phyloP scores from a whole-genome alignment of 2,888 invertebrate genomes.

The Acholoe squamosa region DNA sequence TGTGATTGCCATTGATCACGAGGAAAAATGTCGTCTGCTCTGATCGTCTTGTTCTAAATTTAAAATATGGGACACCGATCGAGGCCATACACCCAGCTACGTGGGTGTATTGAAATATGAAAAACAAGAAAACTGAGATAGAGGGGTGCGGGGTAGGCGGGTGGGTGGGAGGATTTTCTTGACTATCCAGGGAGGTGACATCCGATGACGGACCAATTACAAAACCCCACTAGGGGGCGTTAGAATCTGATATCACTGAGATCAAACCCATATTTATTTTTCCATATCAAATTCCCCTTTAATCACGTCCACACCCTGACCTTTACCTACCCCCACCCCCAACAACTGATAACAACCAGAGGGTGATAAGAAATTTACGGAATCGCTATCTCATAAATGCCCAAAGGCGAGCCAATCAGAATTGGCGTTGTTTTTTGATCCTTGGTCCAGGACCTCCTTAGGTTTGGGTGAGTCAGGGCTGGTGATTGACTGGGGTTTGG shows the following conservation, averaged over 20 bases:
- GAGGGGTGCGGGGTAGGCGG: no score
- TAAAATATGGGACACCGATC: no score
- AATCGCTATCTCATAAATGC: not conserved
- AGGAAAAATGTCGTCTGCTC: no score
- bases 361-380: not conserved
- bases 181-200: no score
- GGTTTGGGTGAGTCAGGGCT: not conserved
- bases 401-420: constrained; percentile 15
- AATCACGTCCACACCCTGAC: not conserved
- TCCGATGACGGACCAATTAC: no score
- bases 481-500: not conserved
- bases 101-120: no score
- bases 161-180: no score
- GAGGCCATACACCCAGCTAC: no score
- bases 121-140: no score
- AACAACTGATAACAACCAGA: not conserved
- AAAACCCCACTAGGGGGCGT: not conserved
- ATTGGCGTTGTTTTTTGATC: constrained; percentile 12
- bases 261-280: not conserved
- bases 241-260: not conserved
- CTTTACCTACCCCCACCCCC: not conserved
- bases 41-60: no score
- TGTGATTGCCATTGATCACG: no score
- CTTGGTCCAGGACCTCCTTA: not conserved
- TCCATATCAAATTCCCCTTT: not conserved